Evolutionary conservation across 2,888 invertebrate species (phyloP).

Genomic region (Ichneumoninae sp.): DNA sequence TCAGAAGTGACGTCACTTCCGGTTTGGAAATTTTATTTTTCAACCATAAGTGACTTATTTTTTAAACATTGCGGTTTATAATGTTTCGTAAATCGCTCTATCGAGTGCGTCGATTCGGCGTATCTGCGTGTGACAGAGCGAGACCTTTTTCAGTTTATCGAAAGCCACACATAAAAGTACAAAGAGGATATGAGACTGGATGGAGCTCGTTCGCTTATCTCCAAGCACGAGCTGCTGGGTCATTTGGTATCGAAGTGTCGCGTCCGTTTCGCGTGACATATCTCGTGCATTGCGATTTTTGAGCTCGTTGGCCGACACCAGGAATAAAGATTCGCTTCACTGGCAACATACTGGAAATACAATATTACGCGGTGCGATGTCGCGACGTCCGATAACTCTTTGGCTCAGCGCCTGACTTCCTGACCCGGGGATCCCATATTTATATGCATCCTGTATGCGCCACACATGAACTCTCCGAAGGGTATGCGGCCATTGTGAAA

Average conservation of each 20-base stretch:
- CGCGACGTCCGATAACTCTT: slow-evolving; percentile 62
- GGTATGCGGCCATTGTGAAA: slow-evolving; percentile 46
- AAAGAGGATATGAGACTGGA: neutral
- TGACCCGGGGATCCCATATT: slow-evolving; percentile 58
- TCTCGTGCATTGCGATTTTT: slow-evolving; percentile 32
- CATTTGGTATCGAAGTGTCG: slow-evolving; percentile 10
- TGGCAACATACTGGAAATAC: slow-evolving; percentile 47
- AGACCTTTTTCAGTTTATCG: too few species aligned
- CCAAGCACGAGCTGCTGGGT: slow-evolving; percentile 5
- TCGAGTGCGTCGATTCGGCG: neutral
- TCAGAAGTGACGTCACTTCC: too few species aligned
- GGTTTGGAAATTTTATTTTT: too few species aligned
- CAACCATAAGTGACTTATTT: neutral
- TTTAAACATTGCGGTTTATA: neutral
- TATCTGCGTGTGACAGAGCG: neutral
- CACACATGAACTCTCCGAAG: slow-evolving; percentile 13
- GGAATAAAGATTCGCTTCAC: slow-evolving; percentile 43
- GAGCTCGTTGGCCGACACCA: slow-evolving; percentile 34
- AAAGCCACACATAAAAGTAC: neutral
- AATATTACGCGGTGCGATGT: slow-evolving; percentile 41
- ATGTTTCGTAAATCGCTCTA: neutral
- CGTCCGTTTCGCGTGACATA: slow-evolving; percentile 8
- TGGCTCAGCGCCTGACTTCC: slow-evolving; percentile 60
- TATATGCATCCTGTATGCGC: slow-evolving; percentile 53
- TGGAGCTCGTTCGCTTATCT: slow-evolving; percentile 17